Conservation (phyloP, 2,797 vertebrate genomes). For the Epinephelus malabaricus region DNA sequence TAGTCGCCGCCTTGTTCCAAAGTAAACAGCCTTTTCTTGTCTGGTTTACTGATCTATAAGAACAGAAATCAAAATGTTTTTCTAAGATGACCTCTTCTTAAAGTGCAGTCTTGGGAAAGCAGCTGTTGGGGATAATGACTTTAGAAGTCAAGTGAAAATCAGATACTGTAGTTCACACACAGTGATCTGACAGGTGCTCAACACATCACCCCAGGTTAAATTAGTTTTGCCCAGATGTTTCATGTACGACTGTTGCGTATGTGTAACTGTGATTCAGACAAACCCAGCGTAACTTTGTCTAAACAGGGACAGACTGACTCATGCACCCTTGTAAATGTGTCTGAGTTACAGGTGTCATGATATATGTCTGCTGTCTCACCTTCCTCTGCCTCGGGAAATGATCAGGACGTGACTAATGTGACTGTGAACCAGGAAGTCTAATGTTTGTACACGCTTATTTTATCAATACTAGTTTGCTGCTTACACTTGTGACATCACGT, state of each 20-base stretch:
- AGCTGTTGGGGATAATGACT: constrained; percentile 13
- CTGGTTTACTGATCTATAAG: constrained; percentile 55
- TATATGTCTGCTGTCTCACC: constrained; percentile 18
- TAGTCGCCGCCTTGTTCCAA: constrained; percentile 42
- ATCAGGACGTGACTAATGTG: constrained; percentile 49
- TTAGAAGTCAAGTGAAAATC: constrained; percentile 14
- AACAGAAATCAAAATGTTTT: constrained; percentile 45
- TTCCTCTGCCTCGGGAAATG: constrained; percentile 39
- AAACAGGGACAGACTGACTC: constrained; percentile 55
- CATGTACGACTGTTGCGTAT: background rate
- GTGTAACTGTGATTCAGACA: constrained; percentile 42
- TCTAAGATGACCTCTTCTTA: constrained; percentile 28
- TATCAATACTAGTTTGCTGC: background rate
- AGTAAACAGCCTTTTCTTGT: constrained; percentile 62
- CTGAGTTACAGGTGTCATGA: constrained; percentile 58
- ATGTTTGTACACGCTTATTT: background rate
- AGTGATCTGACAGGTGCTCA: constrained; percentile 1
- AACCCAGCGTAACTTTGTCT: background rate
- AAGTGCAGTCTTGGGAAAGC: constrained; percentile 50
- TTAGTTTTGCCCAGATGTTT: background rate
- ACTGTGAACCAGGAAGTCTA: background rate
- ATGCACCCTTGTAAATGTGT: constrained; percentile 25
- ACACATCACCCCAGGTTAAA: background rate
- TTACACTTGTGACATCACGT: constrained; percentile 20
- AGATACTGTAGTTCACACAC: background rate